A percentile compares a stretch with the other conserved stretches of the same genome.
Evolutionary conservation across 2,113 vertebrate genomes (phyloP).

Genomic region (Festucalex cinctus): DNA sequence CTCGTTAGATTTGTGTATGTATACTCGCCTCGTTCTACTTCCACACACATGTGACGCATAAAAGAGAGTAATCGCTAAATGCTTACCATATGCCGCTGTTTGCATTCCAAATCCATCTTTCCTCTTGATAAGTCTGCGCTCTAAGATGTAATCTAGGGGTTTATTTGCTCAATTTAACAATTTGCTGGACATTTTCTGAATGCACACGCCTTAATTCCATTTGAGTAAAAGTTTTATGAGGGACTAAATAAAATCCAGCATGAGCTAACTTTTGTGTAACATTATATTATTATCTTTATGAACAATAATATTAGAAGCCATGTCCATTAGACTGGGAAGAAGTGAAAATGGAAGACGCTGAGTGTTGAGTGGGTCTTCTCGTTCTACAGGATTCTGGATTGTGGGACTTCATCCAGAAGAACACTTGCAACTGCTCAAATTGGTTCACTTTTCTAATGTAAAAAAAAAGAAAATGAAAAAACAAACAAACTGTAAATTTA

Average conservation of each 20-base stretch:
- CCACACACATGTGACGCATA: slow-evolving; percentile 21
- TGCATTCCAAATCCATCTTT: slow-evolving; percentile 52
- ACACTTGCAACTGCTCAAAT: background rate
- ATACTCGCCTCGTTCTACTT: background rate
- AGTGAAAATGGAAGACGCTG: background rate
- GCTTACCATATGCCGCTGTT: slow-evolving; percentile 57
- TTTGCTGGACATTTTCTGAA: slow-evolving; percentile 42
- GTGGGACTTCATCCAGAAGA: background rate
- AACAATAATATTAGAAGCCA: background rate
- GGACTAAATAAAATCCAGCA: slow-evolving; percentile 24
- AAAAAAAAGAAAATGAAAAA: too few relatives aligned
- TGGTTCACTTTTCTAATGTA: too few relatives aligned
- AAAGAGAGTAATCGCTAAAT: slow-evolving; percentile 39
- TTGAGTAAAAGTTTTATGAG: background rate
- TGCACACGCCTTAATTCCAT: slow-evolving; percentile 20
- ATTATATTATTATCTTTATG: background rate
- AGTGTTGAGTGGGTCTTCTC: background rate
- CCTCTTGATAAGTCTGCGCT: slow-evolving; percentile 49
- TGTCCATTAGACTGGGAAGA: background rate
- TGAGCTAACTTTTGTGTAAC: slow-evolving; percentile 2
- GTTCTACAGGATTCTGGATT: background rate
- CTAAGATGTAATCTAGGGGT: slow-evolving; percentile 25
- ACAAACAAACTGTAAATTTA: too few relatives aligned
- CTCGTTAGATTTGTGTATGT: slow-evolving; percentile 34
- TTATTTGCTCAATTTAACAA: slow-evolving; percentile 53